Evolutionary conservation across 2,888 invertebrate genomes (phyloP), one percentile per base, ranked within the genome.

Genomic region (Hypomecis punctinalis): DNA sequence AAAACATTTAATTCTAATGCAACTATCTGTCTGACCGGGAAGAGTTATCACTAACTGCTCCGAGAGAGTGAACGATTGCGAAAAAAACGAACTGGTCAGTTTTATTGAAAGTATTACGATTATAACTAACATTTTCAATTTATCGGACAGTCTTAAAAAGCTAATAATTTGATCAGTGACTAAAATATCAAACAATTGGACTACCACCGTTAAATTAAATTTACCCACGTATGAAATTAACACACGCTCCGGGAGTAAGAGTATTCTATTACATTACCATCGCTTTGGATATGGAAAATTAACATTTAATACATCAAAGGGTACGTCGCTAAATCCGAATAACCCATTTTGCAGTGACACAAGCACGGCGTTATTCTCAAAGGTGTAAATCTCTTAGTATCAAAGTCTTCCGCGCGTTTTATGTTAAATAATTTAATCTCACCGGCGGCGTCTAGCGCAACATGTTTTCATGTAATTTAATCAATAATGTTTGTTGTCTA

Each of bases 391-490:
- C 81, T 80, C 77, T 80, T 74, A 81, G 82, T 82, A 84, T 84
- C 83, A 83, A 84, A 84, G 77, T 83, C 77, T 77, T 78, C 77
- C 72, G 74, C 67, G 58, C 80, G 77, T 86, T 86, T 86, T 85
- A 84, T 84, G 86, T 82, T 82, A 86, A 86, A 81, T 86, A 87
- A 88, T 87, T 85, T 86, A 88, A 89, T 88, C 83, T 81, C 75
- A 73, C 74, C 76, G 76, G 74, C 76, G 77, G 77, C 81, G 79
- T 78, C 78, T 80, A 78, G 76, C 77, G 80, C 79, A 84, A 82
- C 83, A 84, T 84, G 84, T 84, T 83, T 84, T 80, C 80, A 72
- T 74, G 76, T 84, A 84, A 86, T 87, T 87, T 84, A 85, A 87
- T 88, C 84, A 86, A 86, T 87, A 84, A 84, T 80, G 81, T 82